Evolutionary conservation across 2,113 vertebrate species (phyloP), one percentile per base, ranked within the genome.

Genomic region (Petaurus breviceps): DNA sequence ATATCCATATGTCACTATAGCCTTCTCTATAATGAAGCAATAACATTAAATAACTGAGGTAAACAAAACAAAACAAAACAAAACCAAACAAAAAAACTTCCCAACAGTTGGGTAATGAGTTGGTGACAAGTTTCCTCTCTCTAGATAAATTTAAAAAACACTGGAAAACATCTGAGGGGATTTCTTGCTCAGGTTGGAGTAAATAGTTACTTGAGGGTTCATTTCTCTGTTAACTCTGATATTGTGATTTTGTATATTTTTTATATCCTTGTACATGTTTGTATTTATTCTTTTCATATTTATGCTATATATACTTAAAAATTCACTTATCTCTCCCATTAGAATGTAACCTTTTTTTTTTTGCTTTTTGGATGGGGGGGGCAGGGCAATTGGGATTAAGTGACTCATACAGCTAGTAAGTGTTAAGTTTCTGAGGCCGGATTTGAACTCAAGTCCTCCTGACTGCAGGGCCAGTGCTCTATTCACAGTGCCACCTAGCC

Each of bases 1-100:
- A 43, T 52, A 61, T n/a, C 7, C 19, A 90, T 47, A 54, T 25
- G 84, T 90, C 24, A 89, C 0, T 10, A 77, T 22, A 31, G 31
- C 47, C 96, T 97, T 92, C 77, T 96, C 68, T 12, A 96, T 9
- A 92, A 52, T 47, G 1, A 94, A 95, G 26, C 24, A 91, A 92
- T 47, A 89, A 57, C 49, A 16, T 53, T 90, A 92, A 92, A 84
- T 84, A 84, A 84, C 8, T 84, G 68, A 84, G 2, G 16, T 43
- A 84, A 84, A 43, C n/a, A 84, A 84, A 43, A 84, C 5, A 77
- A 77, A 77, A 77, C 11, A 14, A 37, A 68, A 61, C 0, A 3
- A 77, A n/a, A n/a, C 31, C n/a, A n/a, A n/a, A n/a, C n/a, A n/a
- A 19, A n/a, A 77, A 77, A 37, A n/a, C 61, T n/a, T n/a, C 37